phyloP scores from a whole-genome alignment of 2,113 vertebrate genomes.

The Nipponia nippon region DNA sequence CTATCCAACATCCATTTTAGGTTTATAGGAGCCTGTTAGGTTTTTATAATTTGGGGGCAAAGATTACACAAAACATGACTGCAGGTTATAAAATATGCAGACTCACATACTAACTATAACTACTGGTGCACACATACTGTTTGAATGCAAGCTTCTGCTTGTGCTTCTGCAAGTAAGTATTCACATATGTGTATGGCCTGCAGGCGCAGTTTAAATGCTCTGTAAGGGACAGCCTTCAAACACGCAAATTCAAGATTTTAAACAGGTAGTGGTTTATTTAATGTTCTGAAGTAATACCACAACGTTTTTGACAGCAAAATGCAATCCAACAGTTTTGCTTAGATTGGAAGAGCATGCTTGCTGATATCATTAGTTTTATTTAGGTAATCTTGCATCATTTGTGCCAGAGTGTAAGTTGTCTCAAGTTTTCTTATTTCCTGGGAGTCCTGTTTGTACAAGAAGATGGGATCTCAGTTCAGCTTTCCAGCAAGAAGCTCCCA shows the following conservation, averaged over 20 bases:
- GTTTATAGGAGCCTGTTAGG: background rate
- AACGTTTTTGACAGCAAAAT: background rate
- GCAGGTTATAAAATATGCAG: background rate
- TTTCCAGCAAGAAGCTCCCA: background rate
- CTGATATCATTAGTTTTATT: background rate
- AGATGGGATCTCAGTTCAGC: background rate
- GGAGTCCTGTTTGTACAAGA: background rate
- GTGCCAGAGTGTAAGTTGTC: background rate
- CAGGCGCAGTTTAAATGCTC: background rate
- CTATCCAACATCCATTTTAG: background rate
- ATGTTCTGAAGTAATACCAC: background rate
- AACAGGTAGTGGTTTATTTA: slow-evolving; percentile 28
- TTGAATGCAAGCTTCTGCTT: background rate
- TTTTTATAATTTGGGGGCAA: background rate
- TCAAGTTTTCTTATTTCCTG: background rate
- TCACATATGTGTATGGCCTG: background rate
- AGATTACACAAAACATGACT: background rate
- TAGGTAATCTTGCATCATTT: background rate
- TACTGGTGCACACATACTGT: background rate
- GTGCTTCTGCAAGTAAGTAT: background rate
- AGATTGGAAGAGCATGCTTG: background rate
- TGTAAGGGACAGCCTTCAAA: background rate
- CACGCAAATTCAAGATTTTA: background rate
- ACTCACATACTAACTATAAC: background rate
- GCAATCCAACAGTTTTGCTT: background rate